phyloP scores from a whole-genome alignment of 2,888 invertebrate genomes.

The Chymomyza amoena region DNA sequence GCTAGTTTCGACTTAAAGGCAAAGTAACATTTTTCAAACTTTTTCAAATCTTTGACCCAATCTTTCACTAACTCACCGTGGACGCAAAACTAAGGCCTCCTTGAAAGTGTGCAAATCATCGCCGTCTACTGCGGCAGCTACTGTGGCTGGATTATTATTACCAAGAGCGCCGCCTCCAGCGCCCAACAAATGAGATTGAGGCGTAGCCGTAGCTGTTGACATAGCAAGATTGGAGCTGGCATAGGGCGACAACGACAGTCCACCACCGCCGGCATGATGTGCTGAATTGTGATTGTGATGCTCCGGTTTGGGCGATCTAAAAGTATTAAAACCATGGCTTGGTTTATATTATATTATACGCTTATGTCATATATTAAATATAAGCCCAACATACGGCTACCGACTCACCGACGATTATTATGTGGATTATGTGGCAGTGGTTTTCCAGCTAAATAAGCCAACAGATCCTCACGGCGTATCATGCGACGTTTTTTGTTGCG shows the following conservation, averaged over 20 bases:
- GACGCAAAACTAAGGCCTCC: constrained; percentile 84
- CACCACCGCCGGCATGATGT: constrained; percentile 28
- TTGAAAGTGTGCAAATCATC: constrained; percentile 85
- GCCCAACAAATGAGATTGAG: constrained; percentile 6
- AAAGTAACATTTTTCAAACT: too few relatives aligned
- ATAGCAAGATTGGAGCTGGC: constrained; percentile 31
- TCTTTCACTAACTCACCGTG: constrained; percentile 70
- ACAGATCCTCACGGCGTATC: constrained; percentile 87
- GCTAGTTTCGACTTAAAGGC: too few relatives aligned
- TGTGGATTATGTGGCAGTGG: constrained; percentile 81
- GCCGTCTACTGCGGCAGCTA: constrained; percentile 27
- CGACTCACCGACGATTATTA: constrained; percentile 79
- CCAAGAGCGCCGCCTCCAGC: constrained; percentile 22
- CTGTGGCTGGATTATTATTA: background rate
- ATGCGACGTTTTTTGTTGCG: constrained; percentile 84
- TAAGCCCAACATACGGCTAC: background rate
- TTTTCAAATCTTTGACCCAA: too few relatives aligned
- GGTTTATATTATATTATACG: background rate
- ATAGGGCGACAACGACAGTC: constrained; percentile 25
- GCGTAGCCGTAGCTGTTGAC: constrained; percentile 9
- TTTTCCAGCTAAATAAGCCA: constrained; percentile 87
- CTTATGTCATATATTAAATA: background rate
- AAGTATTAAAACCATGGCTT: constrained; percentile 15
- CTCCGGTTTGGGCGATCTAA: constrained; percentile 77
- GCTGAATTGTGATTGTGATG: constrained; percentile 48